A percentile compares a stretch with the other conserved stretches of the same genome.
phyloP scores from a whole-genome alignment of 2,797 vertebrate genomes.

The Danio tinwini region DNA sequence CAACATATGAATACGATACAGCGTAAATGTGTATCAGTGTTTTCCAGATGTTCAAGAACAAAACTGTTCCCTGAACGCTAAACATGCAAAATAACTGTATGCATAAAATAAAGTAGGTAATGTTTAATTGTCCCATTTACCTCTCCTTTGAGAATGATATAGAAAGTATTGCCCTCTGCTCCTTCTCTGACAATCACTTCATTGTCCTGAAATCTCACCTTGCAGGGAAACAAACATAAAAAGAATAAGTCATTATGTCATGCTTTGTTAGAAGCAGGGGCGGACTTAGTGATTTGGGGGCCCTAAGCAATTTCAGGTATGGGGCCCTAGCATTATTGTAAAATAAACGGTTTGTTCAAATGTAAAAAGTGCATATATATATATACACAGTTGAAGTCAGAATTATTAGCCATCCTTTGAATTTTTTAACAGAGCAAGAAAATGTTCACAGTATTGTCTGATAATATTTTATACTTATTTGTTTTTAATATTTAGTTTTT shows the following conservation, averaged over 20 bases:
- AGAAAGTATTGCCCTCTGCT: slow-evolving; percentile 81
- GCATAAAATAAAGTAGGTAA: background rate
- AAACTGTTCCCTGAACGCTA: background rate
- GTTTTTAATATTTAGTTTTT: too few relatives aligned
- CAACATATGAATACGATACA: background rate
- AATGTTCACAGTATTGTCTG: too few relatives aligned
- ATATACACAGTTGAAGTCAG: too few relatives aligned
- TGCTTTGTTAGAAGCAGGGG: background rate
- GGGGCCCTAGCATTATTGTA: too few relatives aligned
- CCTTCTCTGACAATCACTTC: slow-evolving; percentile 83
- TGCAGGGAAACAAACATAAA: background rate
- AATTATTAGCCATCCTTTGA: too few relatives aligned
- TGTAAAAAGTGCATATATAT: too few relatives aligned
- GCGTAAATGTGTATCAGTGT: background rate
- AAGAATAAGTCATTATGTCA: background rate
- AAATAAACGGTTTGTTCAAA: too few relatives aligned
- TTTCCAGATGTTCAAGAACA: background rate
- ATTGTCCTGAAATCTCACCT: slow-evolving; percentile 82
- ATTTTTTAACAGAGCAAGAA: too few relatives aligned
- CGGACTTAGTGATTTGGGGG: too few relatives aligned
- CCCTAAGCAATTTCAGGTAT: too few relatives aligned
- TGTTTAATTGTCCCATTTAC: slow-evolving; percentile 60
- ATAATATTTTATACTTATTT: too few relatives aligned
- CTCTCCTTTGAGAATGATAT: slow-evolving; percentile 86
- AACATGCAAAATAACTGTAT: too few relatives aligned